Evolutionary conservation across 2,888 invertebrate genomes (phyloP), one percentile per base, ranked within the genome.

Genomic region (Pseudeuparius sepicola): DNA sequence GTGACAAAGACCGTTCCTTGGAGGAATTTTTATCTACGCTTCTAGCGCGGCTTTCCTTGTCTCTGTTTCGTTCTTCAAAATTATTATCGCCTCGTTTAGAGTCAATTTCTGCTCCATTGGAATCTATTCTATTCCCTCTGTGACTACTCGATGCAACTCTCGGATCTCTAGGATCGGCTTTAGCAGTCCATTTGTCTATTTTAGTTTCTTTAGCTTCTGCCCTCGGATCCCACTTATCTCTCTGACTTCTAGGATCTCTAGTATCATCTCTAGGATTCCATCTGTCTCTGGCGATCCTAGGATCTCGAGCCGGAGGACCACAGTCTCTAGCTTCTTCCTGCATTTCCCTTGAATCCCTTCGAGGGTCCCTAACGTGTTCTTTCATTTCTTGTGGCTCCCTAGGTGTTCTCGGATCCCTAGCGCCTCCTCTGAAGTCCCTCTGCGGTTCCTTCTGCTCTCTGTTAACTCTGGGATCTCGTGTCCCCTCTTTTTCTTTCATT

Each of bases 401-500:
- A 23, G 26, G 14, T 12, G 20, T n/a, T n/a, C n/a, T n/a, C n/a
- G n/a, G n/a, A n/a, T n/a, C n/a, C n/a, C n/a, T n/a, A n/a, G n/a
- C n/a, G n/a, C n/a, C n/a, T n/a, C n/a, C n/a, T n/a, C n/a, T n/a
- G n/a, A n/a, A n/a, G n/a, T n/a, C n/a, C 36, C 10, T 43, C 26
- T 31, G 42, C 25, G 14, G 42, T 39, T 36, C 42, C 42, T 29
- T 37, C 35, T n/a, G 29, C 29, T 7, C 31, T 31, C 12, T 44
- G 31, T 31, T 37, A 16, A 44, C 41, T 35, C 40, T 24, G 10
- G 37, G 28, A 10, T 31, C 41, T 16, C 39, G 18, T 14, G 29
- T 29, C 38, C 40, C 9, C 31, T 37, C 41, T 30, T 33, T 31
- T 31, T 49, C 49, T n/a, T 40, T 43, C 45, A 47, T 46, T 32